Conservation (phyloP, 2,888 invertebrate species). For the Meloe dianella region DNA sequence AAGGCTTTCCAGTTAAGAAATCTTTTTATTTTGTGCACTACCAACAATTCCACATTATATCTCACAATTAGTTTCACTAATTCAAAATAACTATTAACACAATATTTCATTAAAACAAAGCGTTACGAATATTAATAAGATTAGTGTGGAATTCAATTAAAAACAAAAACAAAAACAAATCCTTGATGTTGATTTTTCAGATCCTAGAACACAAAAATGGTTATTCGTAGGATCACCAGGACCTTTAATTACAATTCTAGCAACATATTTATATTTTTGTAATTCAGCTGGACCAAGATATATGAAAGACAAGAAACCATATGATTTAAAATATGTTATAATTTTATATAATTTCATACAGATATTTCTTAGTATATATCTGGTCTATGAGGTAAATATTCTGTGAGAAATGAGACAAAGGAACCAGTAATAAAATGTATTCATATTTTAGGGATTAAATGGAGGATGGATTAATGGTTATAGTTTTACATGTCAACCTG, state of each 20-base stretch:
- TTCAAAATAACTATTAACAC: too few relatives aligned
- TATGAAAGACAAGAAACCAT: slow-evolving; percentile 88
- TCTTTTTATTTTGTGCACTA: too few relatives aligned
- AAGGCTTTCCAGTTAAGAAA: too few relatives aligned
- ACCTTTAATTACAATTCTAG: slow-evolving; percentile 68
- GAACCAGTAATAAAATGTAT: slow-evolving; percentile 50
- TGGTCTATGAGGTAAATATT: slow-evolving; percentile 27
- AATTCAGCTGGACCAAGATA: slow-evolving; percentile 80
- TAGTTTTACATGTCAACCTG: slow-evolving; percentile 75
- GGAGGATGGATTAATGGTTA: slow-evolving; percentile 65
- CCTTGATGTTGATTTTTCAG: slow-evolving; percentile 59
- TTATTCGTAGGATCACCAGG: slow-evolving; percentile 75
- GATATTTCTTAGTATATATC: slow-evolving; percentile 77
- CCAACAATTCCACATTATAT: too few relatives aligned
- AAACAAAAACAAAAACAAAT: too few relatives aligned
- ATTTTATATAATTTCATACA: slow-evolving; percentile 88
- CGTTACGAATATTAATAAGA: too few relatives aligned
- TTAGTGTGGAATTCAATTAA: too few relatives aligned
- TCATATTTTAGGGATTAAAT: slow-evolving; percentile 47
- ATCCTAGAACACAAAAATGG: slow-evolving; percentile 71
- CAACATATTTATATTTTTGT: slow-evolving; percentile 75
- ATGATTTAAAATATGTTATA: slow-evolving; percentile 77
- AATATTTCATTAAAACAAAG: too few relatives aligned
- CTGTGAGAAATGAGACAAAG: slow-evolving; percentile 48
- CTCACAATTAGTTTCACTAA: too few relatives aligned